Evolutionary conservation across 1,140 invertebrate species (phyloP), one percentile per base, ranked within the genome.

Genomic region (Drosophila pectinifera): DNA sequence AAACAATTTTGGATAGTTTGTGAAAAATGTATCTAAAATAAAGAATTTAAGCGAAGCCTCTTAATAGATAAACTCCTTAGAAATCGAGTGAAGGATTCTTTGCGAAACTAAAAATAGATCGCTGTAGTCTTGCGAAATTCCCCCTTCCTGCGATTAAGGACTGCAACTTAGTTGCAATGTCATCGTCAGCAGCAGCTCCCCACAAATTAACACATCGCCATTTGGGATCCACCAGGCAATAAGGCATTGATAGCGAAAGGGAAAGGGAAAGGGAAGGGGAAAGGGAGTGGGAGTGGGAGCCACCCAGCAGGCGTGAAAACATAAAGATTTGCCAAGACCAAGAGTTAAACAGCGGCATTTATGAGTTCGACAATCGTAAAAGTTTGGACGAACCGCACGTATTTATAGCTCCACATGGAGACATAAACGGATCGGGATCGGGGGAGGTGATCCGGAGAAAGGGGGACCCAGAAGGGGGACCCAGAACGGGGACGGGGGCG

Each of bases 191-290:
- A n/a, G 18, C 26, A 20, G 34, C 49, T 22, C 18, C 56, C 68
- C 58, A 55, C 49, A 84, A 84, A 90, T 89, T 89, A 89, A 90
- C 84, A 89, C 84, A 84, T 89, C 61, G 86, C 74, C 86, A 89
- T 58, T 82, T 75, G 73, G 39, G 51, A 62, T 62, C 54, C 54
- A 13, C 20, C 11, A 55, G 51, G 28, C 20, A 38, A 48, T 54
- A 49, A 46, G 26, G 49, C 39, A 43, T 53, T 36, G 31, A 53
- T 53, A 34, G 49, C 31, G 18, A 36, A 18, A 36, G 13, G 7
- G 31, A 61, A 26, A 51, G 78, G 56, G 26, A 61, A 26, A 46
- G 78, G 56, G 38, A 78, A 86, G n/a, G 13, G 7, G 31, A 61
- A 26, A 51, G 78, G 56, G 26, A 61, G 22, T 51, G 78, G 56